Evolutionary conservation across 2,888 invertebrate genomes (phyloP), one percentile per base, ranked within the genome.

Genomic region (Sarcophaga subvicina): DNA sequence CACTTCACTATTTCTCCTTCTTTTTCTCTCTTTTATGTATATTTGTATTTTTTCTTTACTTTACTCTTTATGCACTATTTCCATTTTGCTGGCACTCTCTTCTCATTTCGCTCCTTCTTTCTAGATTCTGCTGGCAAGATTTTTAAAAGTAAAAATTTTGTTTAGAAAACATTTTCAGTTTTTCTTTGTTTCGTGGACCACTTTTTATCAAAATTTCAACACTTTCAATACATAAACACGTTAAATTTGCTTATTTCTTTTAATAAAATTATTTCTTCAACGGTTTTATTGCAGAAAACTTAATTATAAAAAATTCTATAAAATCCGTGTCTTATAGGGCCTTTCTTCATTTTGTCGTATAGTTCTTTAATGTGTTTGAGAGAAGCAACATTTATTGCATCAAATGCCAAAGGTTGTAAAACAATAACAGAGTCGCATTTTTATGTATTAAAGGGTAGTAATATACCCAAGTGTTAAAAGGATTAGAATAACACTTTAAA

Each of bases 1-100:
- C 71, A 59, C 47, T 64, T 62, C 10, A 62, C 49, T 45, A 37
- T 37, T 37, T 37, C 37, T 37, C 69, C 60, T 67, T 8, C 47
- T 66, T 83, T 76, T 77, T 14, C 73, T 70, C 60, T 59, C 45
- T 59, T 79, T 79, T 8, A 37, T 37, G 0, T 37, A 37, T 0
- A 8, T 37, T 37, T 37, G 8, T 76, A 64, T 76, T 84, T 66
- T 45, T 45, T 66, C 17, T 47, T 20, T 10, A 17, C 66, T 45
- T 17, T 25, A 27, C 37, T 37, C 66, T 67, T 76, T 78, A 75
- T 85, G 80, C 80, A 85, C 76, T 85, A 80, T 80, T 80, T 77
- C 80, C 80, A 72, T 77, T 80, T 80, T 73, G 62, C 70, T 82
- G 17, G 54, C 12, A 54, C 83, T 83, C 45, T 25, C 37, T 59